These are phyloP conservation scores for Salvelinus sp. DNA, from an alignment of 2,113 vertebrate genomes.

Conservation along the genomic window DNA sequence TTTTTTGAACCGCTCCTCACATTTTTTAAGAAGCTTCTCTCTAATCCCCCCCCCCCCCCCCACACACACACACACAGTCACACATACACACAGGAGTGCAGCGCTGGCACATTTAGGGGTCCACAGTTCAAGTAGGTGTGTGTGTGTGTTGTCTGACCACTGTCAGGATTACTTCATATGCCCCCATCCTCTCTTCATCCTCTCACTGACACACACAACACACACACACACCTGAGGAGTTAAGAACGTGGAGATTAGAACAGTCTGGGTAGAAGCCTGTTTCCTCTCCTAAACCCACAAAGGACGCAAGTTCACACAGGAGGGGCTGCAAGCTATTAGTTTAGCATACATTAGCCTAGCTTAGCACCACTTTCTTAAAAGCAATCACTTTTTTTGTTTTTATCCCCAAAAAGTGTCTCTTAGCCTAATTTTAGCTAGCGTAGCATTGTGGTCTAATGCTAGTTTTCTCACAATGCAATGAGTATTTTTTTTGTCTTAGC, in stretches of 20 bases:
- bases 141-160: slow-evolving; percentile 7
- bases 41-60: not conserved
- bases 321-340: not conserved
- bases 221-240: not conserved
- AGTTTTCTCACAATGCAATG: no score
- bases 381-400: no score
- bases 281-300: slow-evolving; percentile 1
- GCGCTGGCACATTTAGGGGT: no score
- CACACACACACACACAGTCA: not conserved
- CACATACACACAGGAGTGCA: not conserved
- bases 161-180: slow-evolving; percentile 51
- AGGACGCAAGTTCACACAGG: slow-evolving; percentile 6
- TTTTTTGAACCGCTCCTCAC: not conserved
- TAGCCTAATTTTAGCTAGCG: not conserved
- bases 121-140: not conserved
- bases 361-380: not conserved
- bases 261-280: slow-evolving; percentile 17
- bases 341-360: not conserved
- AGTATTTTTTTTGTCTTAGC: not conserved
- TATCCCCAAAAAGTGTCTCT: not conserved
- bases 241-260: slow-evolving; percentile 29
- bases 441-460: not conserved
- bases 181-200: not conserved
- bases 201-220: slow-evolving; percentile 2
- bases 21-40: not conserved